Evolutionary conservation across 2,888 invertebrate species (phyloP).

Genomic region (Ephialtes manifestator): DNA sequence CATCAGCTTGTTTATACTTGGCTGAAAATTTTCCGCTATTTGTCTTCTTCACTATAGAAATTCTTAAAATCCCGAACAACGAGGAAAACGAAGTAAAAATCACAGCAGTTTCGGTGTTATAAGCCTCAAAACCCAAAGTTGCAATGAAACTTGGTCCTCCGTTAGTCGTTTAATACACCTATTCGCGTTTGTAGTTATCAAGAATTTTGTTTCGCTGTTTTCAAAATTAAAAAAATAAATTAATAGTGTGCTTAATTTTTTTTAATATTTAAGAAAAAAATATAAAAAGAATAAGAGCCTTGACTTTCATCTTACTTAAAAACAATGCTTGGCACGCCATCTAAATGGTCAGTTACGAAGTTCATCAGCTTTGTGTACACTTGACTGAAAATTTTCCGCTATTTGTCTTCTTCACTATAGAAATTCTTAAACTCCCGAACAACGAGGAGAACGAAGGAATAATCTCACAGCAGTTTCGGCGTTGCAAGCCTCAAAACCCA

Average conservation of each 20-base stretch:
- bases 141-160: slow-evolving; percentile 11
- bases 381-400: background rate
- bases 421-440: background rate
- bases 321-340: background rate
- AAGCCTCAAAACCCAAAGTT: background rate
- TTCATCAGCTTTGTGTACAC: background rate
- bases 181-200: too few species aligned
- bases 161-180: too few species aligned
- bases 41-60: background rate
- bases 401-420: background rate
- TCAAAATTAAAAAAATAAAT: too few species aligned
- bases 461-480: background rate
- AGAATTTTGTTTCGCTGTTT: background rate
- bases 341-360: background rate
- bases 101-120: background rate
- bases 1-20: too few species aligned
- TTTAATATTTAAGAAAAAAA: background rate
- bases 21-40: background rate
- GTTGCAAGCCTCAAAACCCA: background rate
- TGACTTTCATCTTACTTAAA: too few species aligned
- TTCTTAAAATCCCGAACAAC: background rate
- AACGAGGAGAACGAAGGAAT: background rate
- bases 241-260: too few species aligned
- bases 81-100: background rate
- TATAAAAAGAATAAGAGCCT: too few species aligned